A percentile compares a stretch with the other conserved stretches of the same genome.
phyloP scores from a whole-genome alignment of 2,888 invertebrate genomes.

The Parapristionchus giblindavisi region DNA sequence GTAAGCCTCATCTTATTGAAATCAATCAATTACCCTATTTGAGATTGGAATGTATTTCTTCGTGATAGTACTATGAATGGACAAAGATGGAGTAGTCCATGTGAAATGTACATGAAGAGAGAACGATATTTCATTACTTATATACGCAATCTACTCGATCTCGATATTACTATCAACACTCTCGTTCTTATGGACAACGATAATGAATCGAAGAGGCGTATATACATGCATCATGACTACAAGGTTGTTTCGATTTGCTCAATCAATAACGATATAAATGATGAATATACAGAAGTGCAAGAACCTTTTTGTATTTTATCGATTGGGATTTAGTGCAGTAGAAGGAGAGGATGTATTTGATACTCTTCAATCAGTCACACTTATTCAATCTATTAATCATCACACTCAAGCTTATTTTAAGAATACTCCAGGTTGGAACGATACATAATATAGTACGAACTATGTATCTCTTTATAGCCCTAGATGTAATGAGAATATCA shows the following conservation, averaged over 20 bases:
- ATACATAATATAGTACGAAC: no score
- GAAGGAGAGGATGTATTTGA: neutral
- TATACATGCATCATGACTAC: conserved; percentile 29
- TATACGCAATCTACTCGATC: conserved; percentile 1
- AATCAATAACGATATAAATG: neutral
- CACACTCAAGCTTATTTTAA: no score
- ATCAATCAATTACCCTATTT: neutral
- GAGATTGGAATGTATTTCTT: conserved; percentile 26
- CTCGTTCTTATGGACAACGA: neutral
- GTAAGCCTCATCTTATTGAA: neutral
- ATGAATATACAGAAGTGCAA: neutral
- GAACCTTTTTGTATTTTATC: conserved; percentile 9
- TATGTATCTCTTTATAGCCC: no score
- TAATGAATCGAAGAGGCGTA: neutral
- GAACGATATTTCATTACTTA: conserved; percentile 16
- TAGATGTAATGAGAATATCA: no score
- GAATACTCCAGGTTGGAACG: conserved; percentile 14
- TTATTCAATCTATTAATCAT: no score
- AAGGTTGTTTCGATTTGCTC: conserved; percentile 18
- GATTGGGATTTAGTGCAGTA: conserved; percentile 7
- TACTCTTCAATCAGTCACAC: conserved; percentile 1
- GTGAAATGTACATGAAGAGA: conserved; percentile 10
- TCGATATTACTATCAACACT: neutral
- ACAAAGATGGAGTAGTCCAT: conserved; percentile 23
- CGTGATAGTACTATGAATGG: neutral